Evolutionary conservation across 2,888 invertebrate genomes (phyloP), one percentile per base, ranked within the genome.

Genomic region (Octonoba sinensis): DNA sequence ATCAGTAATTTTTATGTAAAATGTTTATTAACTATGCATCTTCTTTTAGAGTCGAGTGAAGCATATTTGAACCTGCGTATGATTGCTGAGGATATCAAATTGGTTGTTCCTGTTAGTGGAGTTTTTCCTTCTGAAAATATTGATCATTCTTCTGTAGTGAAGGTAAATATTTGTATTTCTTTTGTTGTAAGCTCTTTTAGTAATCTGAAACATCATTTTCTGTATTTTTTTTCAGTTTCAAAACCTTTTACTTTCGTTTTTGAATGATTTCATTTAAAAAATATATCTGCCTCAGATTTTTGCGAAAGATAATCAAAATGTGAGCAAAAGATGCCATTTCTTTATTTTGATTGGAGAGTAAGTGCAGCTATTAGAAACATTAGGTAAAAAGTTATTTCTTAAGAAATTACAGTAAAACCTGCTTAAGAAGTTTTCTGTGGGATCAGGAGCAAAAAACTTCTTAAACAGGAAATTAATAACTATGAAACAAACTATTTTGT

Each of bases 81-180:
- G 24, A 86, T 87, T 69, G 87, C 87, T 12, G 85, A 86, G 65
- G 86, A 86, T 65, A 75, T 87, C 11, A 83, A 86, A 44, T 84
- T 82, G 44, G 78, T 85, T 76, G 72, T 87, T 70, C 87, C 87
- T 20, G 67, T 82, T 1, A 84, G 85, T 70, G 87, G 86, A 36
- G 84, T 86, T 62, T 77, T 87, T 27, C 86, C 87, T 20, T 85
- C 87, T n/a, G 87, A 87, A 78, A 84, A 84, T 46, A 84, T 87
- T 24, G 85, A 86, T 64, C 83, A 84, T 65, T 86, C 87, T 51
- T 11, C 20, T 27, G 3, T 67, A 12, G n/a, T 27, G 16, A 66
- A 51, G 65, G 78, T 78, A 72, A 60, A 57, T 66, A 44, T n/a
- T 18, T 27, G 12, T 12, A 47, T 12, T 12, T 11, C 47, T 47